Percentiles rank a stretch among this genome's conserved stretches.
phyloP scores from a whole-genome alignment of 2,113 vertebrate species.

The Gobius niger region DNA sequence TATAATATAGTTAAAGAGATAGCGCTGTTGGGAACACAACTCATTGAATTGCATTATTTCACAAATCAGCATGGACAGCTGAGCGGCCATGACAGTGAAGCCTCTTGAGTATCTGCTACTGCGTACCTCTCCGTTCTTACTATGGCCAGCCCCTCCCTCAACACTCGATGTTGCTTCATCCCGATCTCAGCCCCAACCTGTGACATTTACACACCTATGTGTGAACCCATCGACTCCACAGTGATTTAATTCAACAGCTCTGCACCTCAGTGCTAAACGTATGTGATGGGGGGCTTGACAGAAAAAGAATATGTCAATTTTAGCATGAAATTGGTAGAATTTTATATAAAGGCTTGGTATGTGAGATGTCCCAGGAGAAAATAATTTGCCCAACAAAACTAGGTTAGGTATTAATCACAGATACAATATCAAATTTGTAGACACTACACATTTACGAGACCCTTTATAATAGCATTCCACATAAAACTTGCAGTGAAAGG shows the following conservation, averaged over 20 bases:
- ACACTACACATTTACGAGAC: background rate
- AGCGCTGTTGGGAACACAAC: too few relatives aligned
- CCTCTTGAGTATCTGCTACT: background rate
- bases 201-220: background rate
- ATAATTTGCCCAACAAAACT: background rate
- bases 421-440: background rate
- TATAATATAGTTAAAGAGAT: too few relatives aligned
- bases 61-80: background rate
- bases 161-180: background rate
- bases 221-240: background rate
- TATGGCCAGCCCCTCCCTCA: background rate
- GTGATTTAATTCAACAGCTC: background rate
- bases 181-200: background rate
- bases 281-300: background rate
- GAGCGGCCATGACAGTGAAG: background rate
- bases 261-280: background rate
- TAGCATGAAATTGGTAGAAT: background rate
- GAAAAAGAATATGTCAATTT: background rate
- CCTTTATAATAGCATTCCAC: background rate
- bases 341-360: background rate
- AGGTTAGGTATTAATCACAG: background rate
- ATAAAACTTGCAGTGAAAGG: too few relatives aligned
- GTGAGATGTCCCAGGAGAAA: background rate
- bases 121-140: conserved; percentile 12
- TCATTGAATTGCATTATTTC: background rate